Conservation (phyloP, 2,113 vertebrate genomes). For the Cebidichthys violaceus region DNA sequence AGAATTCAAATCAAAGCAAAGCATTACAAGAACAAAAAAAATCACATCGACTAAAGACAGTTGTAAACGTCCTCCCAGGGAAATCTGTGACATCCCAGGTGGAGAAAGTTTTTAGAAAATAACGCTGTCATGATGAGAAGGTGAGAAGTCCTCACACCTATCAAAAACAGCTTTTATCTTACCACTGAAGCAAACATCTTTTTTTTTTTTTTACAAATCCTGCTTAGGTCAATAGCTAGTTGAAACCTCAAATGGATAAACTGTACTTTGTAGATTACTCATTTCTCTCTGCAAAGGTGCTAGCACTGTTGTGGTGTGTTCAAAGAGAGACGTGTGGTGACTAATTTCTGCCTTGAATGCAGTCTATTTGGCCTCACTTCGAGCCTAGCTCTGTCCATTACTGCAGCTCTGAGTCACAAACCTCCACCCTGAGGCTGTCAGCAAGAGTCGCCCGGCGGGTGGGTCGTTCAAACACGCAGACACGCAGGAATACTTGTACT, state of each 20-base stretch:
- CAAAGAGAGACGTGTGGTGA: slow-evolving; percentile 58
- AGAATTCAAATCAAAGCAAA: slow-evolving; percentile 56
- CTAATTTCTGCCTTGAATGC: slow-evolving; percentile 72
- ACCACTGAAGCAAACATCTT: slow-evolving; percentile 3
- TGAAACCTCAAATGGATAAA: slow-evolving; percentile 38
- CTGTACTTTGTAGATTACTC: slow-evolving; percentile 50
- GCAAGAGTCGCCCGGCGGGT: slow-evolving; percentile 51
- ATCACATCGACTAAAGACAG: slow-evolving; percentile 18
- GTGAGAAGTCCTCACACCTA: slow-evolving; percentile 11
- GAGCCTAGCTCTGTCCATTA: slow-evolving; percentile 65
- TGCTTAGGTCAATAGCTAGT: slow-evolving; percentile 19
- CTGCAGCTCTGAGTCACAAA: slow-evolving; percentile 75
- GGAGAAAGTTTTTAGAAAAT: slow-evolving; percentile 2
- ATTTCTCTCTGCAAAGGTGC: slow-evolving; percentile 47
- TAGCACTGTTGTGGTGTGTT: slow-evolving; percentile 41
- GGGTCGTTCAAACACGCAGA: slow-evolving; percentile 49
- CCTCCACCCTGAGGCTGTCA: slow-evolving; percentile 70
- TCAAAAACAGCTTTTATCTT: slow-evolving; percentile 13
- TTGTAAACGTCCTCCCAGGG: slow-evolving; percentile 26
- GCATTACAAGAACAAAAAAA: slow-evolving; percentile 11
- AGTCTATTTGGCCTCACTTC: slow-evolving; percentile 66
- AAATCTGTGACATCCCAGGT: slow-evolving; percentile 33
- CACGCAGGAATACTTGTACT: slow-evolving; percentile 29
- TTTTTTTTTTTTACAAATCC: slow-evolving; percentile 14
- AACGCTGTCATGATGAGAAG: slow-evolving; percentile 3